Evolutionary conservation across 2,888 invertebrate species (phyloP).

Genomic region (Idaea aversata): DNA sequence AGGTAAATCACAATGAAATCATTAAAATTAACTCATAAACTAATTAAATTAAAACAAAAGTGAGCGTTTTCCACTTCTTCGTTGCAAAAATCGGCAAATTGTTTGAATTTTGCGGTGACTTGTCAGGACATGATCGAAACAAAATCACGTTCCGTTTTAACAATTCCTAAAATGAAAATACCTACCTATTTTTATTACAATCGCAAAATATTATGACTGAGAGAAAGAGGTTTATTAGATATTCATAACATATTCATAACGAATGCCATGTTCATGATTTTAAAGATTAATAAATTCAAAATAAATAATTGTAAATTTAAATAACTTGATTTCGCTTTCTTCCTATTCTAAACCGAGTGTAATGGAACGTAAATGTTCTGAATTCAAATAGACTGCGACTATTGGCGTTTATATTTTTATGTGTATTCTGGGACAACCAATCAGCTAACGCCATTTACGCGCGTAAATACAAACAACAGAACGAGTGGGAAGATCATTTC

Average conservation of each 20-base stretch:
- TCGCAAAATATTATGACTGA: too few species aligned
- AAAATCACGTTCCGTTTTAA: constrained; percentile 21
- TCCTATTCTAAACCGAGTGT: neutral
- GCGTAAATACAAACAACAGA: neutral
- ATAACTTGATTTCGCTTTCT: too few species aligned
- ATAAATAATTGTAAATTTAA: too few species aligned
- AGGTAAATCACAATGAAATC: neutral
- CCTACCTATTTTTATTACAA: neutral
- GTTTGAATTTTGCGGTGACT: constrained; percentile 54
- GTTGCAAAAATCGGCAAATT: neutral
- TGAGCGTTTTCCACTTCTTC: neutral
- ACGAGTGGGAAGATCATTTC: neutral
- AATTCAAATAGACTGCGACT: neutral
- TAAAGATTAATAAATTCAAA: too few species aligned
- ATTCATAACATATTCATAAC: too few species aligned
- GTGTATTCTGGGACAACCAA: neutral
- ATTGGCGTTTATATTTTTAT: neutral
- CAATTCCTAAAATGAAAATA: neutral
- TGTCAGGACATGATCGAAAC: constrained; percentile 46
- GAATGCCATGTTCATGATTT: too few species aligned
- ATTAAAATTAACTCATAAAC: constrained; percentile 1
- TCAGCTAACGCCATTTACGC: neutral
- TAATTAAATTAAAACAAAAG: constrained; percentile 6
- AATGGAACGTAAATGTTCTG: neutral
- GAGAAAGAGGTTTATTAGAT: too few species aligned